A percentile compares a stretch with the other conserved stretches of the same genome.
These are phyloP conservation scores for Telmatherina bonti DNA, from an alignment of 2,797 vertebrate species.

Conservation along the genomic window DNA sequence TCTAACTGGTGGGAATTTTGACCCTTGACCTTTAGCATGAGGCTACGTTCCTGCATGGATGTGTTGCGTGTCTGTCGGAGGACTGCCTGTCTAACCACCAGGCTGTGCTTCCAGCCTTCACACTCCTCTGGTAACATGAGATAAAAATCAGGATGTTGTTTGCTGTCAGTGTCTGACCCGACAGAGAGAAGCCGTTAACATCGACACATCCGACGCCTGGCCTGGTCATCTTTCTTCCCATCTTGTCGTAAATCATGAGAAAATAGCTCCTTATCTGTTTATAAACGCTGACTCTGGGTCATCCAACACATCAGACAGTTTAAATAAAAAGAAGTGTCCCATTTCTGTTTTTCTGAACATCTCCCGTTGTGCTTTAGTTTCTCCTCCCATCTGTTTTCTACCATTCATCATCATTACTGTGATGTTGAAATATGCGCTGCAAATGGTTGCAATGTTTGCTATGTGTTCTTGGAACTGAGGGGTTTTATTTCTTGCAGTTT, in stretches of 20 bases:
- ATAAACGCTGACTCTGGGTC: neutral
- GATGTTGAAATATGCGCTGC: slow-evolving; percentile 2
- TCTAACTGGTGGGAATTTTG: slow-evolving; percentile 3
- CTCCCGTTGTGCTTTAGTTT: neutral
- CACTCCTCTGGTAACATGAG: slow-evolving; percentile 2
- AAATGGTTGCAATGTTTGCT: neutral
- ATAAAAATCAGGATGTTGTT: neutral
- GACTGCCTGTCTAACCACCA: neutral
- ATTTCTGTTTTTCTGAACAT: neutral
- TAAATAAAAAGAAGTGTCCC: neutral
- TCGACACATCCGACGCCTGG: too few species aligned
- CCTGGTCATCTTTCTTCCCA: too few species aligned
- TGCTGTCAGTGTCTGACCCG: neutral
- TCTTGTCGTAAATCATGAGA: slow-evolving; percentile 1
- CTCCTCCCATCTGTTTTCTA: slow-evolving; percentile 5
- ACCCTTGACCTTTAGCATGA: neutral
- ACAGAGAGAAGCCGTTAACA: neutral
- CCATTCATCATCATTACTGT: neutral
- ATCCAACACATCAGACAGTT: neutral
- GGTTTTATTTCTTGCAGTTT: neutral
- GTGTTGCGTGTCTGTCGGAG: neutral
- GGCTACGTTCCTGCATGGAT: neutral
- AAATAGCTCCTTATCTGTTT: neutral
- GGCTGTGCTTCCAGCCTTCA: neutral
- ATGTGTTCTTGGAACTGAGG: neutral